Evolutionary conservation across 2,888 invertebrate species (phyloP).

Genomic region (Melieria picta): DNA sequence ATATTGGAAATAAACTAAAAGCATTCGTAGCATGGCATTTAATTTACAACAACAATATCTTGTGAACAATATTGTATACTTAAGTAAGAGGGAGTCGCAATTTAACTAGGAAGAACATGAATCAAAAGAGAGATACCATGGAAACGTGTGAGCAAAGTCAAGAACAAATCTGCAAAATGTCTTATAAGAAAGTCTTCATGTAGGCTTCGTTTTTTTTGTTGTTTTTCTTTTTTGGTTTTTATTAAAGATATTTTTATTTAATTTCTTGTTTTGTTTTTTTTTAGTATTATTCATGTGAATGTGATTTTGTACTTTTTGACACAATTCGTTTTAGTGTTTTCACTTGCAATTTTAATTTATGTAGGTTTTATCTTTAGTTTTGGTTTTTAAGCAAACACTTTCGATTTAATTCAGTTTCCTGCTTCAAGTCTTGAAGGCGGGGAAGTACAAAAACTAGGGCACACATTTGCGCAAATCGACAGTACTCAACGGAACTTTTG

Average conservation of each 20-base stretch:
- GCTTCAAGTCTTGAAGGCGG: slow-evolving; percentile 6
- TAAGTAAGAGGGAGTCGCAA: no score
- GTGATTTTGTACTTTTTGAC: slow-evolving; percentile 45
- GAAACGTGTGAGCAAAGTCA: slow-evolving; percentile 10
- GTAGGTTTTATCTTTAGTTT: slow-evolving; percentile 2
- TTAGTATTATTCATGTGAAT: slow-evolving; percentile 40
- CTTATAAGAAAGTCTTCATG: slow-evolving; percentile 34
- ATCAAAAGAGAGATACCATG: no score
- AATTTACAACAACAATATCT: no score
- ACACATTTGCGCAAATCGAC: neutral
- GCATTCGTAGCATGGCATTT: neutral
- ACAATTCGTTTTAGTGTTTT: slow-evolving; percentile 28
- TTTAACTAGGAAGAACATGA: no score
- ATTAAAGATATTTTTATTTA: slow-evolving; percentile 20
- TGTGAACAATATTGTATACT: no score
- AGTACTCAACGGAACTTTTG: no score
- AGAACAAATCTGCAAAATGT: slow-evolving; percentile 14
- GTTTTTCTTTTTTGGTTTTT: slow-evolving; percentile 23
- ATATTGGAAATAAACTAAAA: neutral
- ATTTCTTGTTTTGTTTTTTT: slow-evolving; percentile 24
- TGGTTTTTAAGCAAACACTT: slow-evolving; percentile 31
- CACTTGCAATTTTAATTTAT: slow-evolving; percentile 10
- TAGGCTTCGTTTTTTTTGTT: slow-evolving; percentile 37
- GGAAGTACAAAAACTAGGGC: neutral
- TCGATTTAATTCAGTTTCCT: slow-evolving; percentile 2